These are phyloP conservation scores for Platyrinchus mystaceus DNA, from an alignment of 2,797 vertebrate species.

Conservation along the genomic window DNA sequence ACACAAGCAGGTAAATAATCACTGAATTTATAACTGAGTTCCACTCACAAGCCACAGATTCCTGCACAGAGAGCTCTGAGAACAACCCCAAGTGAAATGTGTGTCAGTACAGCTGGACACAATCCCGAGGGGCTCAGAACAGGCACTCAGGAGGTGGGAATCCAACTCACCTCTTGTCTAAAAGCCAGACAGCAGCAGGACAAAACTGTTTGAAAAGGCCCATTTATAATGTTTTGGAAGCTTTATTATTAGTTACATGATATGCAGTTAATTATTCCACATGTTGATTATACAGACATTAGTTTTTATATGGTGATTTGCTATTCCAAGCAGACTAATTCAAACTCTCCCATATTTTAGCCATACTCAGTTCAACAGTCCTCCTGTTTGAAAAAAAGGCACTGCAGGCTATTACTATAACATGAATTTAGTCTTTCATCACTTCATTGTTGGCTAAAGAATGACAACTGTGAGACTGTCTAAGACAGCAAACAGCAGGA, in stretches of 20 bases:
- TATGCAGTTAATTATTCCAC: neutral
- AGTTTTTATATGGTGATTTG: neutral
- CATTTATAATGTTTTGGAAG: neutral
- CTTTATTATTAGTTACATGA: neutral
- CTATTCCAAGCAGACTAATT: neutral
- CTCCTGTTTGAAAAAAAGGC: neutral
- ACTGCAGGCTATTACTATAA: neutral
- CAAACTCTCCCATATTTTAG: neutral
- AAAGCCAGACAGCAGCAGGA: neutral
- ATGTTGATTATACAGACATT: neutral
- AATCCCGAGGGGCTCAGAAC: neutral
- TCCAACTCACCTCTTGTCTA: neutral
- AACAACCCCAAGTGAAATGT: neutral
- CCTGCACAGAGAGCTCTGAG: neutral
- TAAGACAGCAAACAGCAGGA: neutral
- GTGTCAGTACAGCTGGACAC: neutral
- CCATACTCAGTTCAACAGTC: neutral
- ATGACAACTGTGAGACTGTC: neutral
- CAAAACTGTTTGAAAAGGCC: neutral
- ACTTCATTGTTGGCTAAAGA: neutral
- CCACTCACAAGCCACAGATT: neutral
- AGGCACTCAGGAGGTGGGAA: neutral
- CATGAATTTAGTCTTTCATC: neutral
- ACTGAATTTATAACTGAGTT: neutral
- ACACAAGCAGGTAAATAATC: neutral